Percentiles rank a stretch among this genome's conserved stretches.
phyloP scores from a whole-genome alignment of 2,888 invertebrate species.

The Orthosia gracilis region DNA sequence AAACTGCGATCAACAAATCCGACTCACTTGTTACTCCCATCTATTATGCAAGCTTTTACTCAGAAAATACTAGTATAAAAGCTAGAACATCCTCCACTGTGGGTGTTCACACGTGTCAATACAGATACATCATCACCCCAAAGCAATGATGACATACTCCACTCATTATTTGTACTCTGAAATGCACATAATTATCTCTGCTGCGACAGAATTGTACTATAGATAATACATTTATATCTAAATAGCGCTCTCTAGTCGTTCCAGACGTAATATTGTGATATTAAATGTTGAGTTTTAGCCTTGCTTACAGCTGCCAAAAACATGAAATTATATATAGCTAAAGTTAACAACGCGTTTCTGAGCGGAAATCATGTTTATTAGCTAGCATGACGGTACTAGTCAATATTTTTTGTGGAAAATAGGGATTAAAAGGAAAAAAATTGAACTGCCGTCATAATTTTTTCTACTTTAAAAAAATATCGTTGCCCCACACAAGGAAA shows the following conservation, averaged over 20 bases:
- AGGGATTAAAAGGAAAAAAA: not conserved
- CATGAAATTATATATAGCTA: constrained; percentile 53
- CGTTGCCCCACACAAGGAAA: too few species aligned
- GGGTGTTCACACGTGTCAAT: not conserved
- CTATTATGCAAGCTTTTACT: not conserved
- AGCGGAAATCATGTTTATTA: constrained; percentile 42
- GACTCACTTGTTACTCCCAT: not conserved
- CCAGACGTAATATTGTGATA: constrained; percentile 46
- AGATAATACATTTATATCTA: constrained; percentile 11
- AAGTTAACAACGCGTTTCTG: constrained; percentile 28
- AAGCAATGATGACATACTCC: constrained; percentile 15
- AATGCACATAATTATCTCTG: constrained; percentile 1
- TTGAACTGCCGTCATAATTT: too few species aligned
- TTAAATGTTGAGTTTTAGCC: constrained; percentile 55
- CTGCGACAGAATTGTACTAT: constrained; percentile 1
- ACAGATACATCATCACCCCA: constrained; percentile 1
- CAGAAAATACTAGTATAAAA: constrained; percentile 5
- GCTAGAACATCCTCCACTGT: not conserved
- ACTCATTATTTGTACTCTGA: constrained; percentile 6
- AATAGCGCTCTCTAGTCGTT: constrained; percentile 25
- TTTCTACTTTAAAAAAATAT: too few species aligned
- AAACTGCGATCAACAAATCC: not conserved
- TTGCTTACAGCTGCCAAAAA: constrained; percentile 55
- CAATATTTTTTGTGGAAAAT: constrained; percentile 12
- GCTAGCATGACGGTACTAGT: constrained; percentile 3